These are phyloP conservation scores for Pachypanchax playfairii DNA, from an alignment of 2,113 vertebrate species.

Conservation along the genomic window DNA sequence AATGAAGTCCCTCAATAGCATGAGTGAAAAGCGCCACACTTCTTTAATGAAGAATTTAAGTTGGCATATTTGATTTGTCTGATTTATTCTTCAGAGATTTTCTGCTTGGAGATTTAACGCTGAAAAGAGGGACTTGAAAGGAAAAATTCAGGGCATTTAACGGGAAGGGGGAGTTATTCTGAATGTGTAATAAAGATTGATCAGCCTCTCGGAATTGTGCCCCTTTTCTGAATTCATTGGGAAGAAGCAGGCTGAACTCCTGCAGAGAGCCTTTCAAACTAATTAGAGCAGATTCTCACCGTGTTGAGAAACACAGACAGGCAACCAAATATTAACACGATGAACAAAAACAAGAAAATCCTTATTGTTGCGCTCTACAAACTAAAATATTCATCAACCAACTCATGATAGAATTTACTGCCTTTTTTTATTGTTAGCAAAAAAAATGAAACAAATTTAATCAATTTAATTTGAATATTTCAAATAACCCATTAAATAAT, in stretches of 20 bases:
- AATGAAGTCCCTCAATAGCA: conserved; percentile 78
- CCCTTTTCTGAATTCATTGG: conserved; percentile 52
- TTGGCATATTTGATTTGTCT: conserved; percentile 81
- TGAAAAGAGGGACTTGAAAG: conserved; percentile 72
- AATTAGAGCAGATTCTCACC: conserved; percentile 48
- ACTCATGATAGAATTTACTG: no score
- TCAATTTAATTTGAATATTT: no score
- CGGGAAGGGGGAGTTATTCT: conserved; percentile 57
- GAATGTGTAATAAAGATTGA: conserved; percentile 70
- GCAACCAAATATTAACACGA: no score
- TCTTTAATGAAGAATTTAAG: conserved; percentile 79
- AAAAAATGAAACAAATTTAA: no score
- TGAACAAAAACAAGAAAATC: no score
- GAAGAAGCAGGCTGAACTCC: conserved; percentile 39
- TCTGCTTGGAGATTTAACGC: conserved; percentile 75
- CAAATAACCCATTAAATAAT: no score
- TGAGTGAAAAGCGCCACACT: conserved; percentile 60
- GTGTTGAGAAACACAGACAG: conserved; percentile 37
- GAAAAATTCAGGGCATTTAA: conserved; percentile 63
- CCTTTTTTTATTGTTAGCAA: no score
- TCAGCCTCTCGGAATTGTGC: conserved; percentile 53
- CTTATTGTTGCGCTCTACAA: no score
- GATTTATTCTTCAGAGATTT: conserved; percentile 80
- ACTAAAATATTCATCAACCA: no score
- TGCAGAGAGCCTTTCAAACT: conserved; percentile 54